Base-by-base conservation (phyloP, 2,797 vertebrate genomes). In the Spinus olivaceus region DNA sequence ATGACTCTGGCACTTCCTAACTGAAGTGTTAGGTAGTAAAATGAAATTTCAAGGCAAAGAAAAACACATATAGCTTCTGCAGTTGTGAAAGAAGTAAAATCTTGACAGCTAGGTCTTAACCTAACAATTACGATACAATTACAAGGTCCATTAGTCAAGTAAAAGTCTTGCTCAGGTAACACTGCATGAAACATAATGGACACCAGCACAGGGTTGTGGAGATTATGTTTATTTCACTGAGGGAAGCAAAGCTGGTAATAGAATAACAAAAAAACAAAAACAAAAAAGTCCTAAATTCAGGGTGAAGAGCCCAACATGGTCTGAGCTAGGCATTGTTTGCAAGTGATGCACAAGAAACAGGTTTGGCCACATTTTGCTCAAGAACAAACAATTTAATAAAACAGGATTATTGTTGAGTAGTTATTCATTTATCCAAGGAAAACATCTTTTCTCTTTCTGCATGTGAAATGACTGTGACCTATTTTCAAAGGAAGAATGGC, bases 1-100 rank as follows among this genome's bases (percentile, higher is more conserved):
- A 77, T 70, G 30, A 79, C 17, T 85, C 61, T 69, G 44, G 23
- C 51, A 64, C 33, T 90, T 94, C 33, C 41, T 83, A 79, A 61
- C 59, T 69, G 63, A 86, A 88, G 66, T 60, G 73, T 88, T 91
- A 88, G 59, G 54, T 37, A 81, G 28, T 44, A 27, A 72, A 92
- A 94, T 86, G 80, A 86, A 83, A 86, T 95, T 90, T 94, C 77
- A 90, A 96, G 80, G 65, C 74, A 61, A 74, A 91, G 53, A 35
- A 91, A 72, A 91, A 30, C 17, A 85, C 44, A 35, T 27, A 72
- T 30, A 81, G 32, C 33, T 59, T 86, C 44, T 81, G 70, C 82
- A 86, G 69, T 92, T 92, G 80, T 66, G 80, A 92, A 94, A 79
- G 37, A 74, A 70, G 28, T 81, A 67, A 86, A 77, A 88, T 66